phyloP scores from a whole-genome alignment of 2,797 vertebrate genomes.

The Sebastiscus tertius region DNA sequence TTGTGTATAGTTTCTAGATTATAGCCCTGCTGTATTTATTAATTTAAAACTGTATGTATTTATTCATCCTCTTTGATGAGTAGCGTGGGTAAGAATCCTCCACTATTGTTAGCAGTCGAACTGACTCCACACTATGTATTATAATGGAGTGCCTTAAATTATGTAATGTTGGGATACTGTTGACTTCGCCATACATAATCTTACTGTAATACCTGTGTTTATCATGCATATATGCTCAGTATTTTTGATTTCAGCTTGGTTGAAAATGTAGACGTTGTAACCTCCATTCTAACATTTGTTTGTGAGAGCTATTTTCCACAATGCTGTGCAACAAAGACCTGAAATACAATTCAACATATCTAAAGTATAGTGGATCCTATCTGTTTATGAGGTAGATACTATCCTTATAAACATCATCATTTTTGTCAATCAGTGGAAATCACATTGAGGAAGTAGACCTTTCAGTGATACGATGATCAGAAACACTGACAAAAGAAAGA shows the following conservation, averaged over 20 bases:
- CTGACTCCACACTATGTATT: conserved; percentile 43
- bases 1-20: conserved; percentile 31
- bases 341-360: neutral
- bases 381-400: neutral
- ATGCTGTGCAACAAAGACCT: neutral
- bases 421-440: neutral
- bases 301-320: conserved; percentile 4
- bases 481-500: neutral
- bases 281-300: conserved; percentile 13
- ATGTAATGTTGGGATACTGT: conserved; percentile 34
- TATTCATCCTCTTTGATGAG: conserved; percentile 32
- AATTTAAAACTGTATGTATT: conserved; percentile 31
- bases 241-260: conserved; percentile 39
- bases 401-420: neutral
- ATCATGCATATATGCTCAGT: conserved; percentile 29
- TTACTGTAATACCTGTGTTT: conserved; percentile 35
- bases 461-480: neutral
- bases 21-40: conserved; percentile 31
- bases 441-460: neutral
- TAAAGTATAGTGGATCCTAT: neutral
- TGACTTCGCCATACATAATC: conserved; percentile 59
- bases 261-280: conserved; percentile 19
- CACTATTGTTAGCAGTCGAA: conserved; percentile 6
- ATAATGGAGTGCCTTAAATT: conserved; percentile 69
- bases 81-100: conserved; percentile 1